These are phyloP conservation scores for Mungos mungo DNA, from an alignment of 2,113 vertebrate species.

Conservation along the genomic window DNA sequence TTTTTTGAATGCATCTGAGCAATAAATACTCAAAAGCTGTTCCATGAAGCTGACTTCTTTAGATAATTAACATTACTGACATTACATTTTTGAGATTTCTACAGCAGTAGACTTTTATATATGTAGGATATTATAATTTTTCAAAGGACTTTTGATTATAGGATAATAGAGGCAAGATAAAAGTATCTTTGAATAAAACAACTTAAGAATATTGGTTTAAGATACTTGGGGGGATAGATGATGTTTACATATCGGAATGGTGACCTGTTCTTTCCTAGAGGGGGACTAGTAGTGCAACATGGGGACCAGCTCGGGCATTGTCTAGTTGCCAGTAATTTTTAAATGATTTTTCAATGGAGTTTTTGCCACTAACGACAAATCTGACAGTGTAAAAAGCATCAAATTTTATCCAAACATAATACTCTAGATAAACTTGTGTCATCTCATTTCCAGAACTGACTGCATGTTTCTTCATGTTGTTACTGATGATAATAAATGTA, in stretches of 20 bases:
- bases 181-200: constrained; percentile 48
- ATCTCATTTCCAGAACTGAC: constrained; percentile 17
- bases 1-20: constrained; percentile 77
- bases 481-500: background rate
- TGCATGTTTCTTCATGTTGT: constrained; percentile 59
- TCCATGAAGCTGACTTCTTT: constrained; percentile 64
- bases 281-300: background rate
- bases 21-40: constrained; percentile 79
- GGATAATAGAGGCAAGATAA: background rate
- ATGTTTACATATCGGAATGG: background rate
- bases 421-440: background rate
- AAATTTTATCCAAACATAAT: background rate
- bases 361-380: constrained; percentile 32
- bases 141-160: constrained; percentile 46
- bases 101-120: constrained; percentile 54
- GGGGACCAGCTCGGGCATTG: constrained; percentile 32
- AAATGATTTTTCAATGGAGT: constrained; percentile 44
- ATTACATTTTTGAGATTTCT: constrained; percentile 65
- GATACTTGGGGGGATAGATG: background rate
- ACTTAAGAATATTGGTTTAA: constrained; percentile 45
- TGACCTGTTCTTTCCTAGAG: constrained; percentile 58
- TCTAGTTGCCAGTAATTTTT: constrained; percentile 41
- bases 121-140: constrained; percentile 57
- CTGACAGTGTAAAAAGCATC: background rate
- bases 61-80: constrained; percentile 40